Evolutionary conservation across 2,888 invertebrate genomes (phyloP).

Genomic region (Neelides folsomi): DNA sequence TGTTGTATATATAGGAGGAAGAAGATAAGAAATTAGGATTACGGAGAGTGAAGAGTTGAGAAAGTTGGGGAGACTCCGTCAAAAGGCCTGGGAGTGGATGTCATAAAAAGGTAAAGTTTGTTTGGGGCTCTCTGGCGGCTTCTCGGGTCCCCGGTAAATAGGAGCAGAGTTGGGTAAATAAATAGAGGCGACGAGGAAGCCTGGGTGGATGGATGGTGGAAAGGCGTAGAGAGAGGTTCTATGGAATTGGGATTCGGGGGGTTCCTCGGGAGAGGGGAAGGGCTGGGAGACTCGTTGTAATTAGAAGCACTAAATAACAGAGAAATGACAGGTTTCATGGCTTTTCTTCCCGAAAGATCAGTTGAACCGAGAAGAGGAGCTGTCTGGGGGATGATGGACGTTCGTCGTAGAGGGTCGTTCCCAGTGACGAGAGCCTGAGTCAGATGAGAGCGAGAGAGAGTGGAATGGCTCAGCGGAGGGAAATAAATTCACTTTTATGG

Average conservation of each 20-base stretch:
- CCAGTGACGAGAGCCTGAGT: conserved; percentile 15
- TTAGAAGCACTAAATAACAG: conserved; percentile 30
- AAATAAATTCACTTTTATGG: conserved; percentile 29
- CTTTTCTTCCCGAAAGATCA: conserved; percentile 17
- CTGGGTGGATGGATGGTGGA: conserved; percentile 3
- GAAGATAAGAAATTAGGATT: not conserved
- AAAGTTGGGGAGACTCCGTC: not conserved
- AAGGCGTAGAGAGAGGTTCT: conserved; percentile 2
- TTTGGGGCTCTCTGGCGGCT: conserved; percentile 12
- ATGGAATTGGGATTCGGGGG: not conserved
- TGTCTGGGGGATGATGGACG: conserved; percentile 29
- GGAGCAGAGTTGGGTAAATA: conserved; percentile 17
- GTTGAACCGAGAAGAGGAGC: conserved; percentile 27
- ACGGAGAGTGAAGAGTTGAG: not conserved
- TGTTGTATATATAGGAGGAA: not conserved
- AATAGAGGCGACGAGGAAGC: conserved; percentile 10
- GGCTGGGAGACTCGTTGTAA: conserved; percentile 15
- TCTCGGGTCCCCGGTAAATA: conserved; percentile 15
- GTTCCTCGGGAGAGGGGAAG: not conserved
- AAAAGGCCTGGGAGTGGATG: conserved; percentile 13
- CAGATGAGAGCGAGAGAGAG: conserved; percentile 14
- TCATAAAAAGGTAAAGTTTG: conserved; percentile 21
- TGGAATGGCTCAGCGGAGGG: conserved; percentile 27
- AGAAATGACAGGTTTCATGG: conserved; percentile 23
- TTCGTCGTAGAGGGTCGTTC: conserved; percentile 17